Conservation (phyloP, 2,888 invertebrate genomes). For the Epistrophella euchroma region DNA sequence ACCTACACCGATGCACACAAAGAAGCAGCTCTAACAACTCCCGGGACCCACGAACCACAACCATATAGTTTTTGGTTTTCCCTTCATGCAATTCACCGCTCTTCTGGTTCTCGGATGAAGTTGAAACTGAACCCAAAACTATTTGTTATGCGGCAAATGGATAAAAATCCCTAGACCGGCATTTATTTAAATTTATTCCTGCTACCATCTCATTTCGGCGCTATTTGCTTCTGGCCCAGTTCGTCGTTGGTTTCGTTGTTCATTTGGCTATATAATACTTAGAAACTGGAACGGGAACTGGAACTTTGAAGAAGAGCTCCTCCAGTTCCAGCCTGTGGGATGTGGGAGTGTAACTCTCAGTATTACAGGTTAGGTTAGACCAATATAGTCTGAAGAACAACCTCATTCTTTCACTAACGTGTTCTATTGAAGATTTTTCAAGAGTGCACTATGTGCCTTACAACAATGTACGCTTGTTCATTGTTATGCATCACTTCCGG, state of each 20-base stretch:
- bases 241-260: conserved; percentile 48
- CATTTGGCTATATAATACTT: conserved; percentile 24
- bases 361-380: conserved; percentile 6
- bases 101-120: conserved; percentile 48
- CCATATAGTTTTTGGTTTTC: conserved; percentile 15
- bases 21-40: conserved; percentile 62
- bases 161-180: conserved; percentile 84
- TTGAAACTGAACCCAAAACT: conserved; percentile 73
- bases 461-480: conserved; percentile 45
- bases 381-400: conserved; percentile 44
- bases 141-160: conserved; percentile 83
- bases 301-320: conserved; percentile 27
- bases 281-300: not conserved
- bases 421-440: conserved; percentile 66
- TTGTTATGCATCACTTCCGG: conserved; percentile 66
- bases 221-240: conserved; percentile 78
- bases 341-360: conserved; percentile 4
- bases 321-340: not conserved
- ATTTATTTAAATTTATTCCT: conserved; percentile 84
- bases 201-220: conserved; percentile 83
- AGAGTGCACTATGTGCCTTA: conserved; percentile 32
- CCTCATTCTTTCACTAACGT: conserved; percentile 47
- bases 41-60: conserved; percentile 56
- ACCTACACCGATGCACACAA: conserved; percentile 31
- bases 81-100: not conserved